A percentile compares a stretch with the other conserved stretches of the same genome.
Evolutionary conservation across 2,113 vertebrate species (phyloP).

Genomic region (Sporophila hypoxantha): DNA sequence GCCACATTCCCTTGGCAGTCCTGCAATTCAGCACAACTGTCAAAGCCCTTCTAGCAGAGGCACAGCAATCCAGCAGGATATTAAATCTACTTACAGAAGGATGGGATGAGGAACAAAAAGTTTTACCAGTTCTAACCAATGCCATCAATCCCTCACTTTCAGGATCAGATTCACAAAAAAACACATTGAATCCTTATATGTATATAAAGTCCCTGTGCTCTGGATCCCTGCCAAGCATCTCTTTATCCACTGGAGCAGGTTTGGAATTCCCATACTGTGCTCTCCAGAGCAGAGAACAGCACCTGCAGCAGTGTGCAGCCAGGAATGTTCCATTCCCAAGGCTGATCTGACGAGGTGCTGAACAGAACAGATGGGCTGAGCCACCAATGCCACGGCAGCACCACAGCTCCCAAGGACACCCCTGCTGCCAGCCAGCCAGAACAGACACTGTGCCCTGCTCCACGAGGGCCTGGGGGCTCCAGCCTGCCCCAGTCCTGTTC

Average conservation of each 20-base stretch:
- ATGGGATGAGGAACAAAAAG: background rate
- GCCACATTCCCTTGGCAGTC: background rate
- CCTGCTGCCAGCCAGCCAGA: background rate
- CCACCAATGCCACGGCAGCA: background rate
- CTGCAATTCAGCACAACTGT: background rate
- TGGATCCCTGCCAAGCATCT: background rate
- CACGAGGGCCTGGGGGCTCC: background rate
- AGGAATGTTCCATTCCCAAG: background rate
- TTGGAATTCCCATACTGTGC: background rate
- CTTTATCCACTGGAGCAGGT: background rate
- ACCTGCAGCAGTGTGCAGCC: background rate
- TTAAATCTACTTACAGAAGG: background rate
- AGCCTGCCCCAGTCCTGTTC: background rate
- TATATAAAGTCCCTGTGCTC: background rate
- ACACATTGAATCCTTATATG: background rate
- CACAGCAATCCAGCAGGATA: background rate
- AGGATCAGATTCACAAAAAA: background rate
- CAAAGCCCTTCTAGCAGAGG: background rate
- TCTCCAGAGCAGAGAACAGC: background rate
- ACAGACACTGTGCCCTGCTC: background rate
- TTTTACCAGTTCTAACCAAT: background rate
- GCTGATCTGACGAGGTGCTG: constrained; percentile 14
- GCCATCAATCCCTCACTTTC: background rate
- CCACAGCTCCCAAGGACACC: fast-evolving
- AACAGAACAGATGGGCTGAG: background rate